Evolutionary conservation across 2,888 invertebrate species (phyloP).

Genomic region (Himalopsyche anomala): DNA sequence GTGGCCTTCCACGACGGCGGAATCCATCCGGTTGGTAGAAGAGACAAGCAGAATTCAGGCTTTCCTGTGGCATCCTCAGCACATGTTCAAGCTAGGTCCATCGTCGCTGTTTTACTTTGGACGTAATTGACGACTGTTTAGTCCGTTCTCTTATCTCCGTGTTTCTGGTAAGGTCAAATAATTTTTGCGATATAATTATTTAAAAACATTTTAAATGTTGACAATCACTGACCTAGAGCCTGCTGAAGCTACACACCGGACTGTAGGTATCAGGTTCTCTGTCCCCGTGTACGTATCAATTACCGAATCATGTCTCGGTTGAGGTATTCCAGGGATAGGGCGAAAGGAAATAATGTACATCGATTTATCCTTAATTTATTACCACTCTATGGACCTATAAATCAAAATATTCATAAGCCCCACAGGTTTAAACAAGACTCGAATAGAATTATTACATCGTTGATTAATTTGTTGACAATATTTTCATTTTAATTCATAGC

Average conservation of each 20-base stretch:
- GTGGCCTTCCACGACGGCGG: no score
- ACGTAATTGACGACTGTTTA: no score
- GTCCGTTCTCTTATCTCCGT: no score
- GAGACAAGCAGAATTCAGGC: no score
- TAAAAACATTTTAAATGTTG: neutral
- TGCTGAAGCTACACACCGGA: neutral
- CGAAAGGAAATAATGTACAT: slow-evolving; percentile 4
- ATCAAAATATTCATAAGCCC: neutral
- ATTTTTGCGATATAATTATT: no score
- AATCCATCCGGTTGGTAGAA: no score
- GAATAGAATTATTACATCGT: neutral
- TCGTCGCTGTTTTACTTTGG: no score
- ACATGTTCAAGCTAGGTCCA: no score
- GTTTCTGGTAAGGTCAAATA: no score
- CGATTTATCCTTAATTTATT: slow-evolving; percentile 2
- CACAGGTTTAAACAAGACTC: neutral
- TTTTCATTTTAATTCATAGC: neutral
- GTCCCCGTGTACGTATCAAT: slow-evolving; percentile 11
- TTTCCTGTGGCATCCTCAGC: no score
- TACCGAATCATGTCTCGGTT: slow-evolving; percentile 11
- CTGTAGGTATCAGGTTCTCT: neutral
- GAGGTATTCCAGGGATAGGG: neutral
- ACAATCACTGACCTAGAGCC: neutral
- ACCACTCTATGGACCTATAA: slow-evolving; percentile 3
- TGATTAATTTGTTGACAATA: neutral